Percentiles rank a stretch among this genome's conserved stretches.
Conservation (phyloP, 2,113 vertebrate genomes). For the Sebastes fasciatus region DNA sequence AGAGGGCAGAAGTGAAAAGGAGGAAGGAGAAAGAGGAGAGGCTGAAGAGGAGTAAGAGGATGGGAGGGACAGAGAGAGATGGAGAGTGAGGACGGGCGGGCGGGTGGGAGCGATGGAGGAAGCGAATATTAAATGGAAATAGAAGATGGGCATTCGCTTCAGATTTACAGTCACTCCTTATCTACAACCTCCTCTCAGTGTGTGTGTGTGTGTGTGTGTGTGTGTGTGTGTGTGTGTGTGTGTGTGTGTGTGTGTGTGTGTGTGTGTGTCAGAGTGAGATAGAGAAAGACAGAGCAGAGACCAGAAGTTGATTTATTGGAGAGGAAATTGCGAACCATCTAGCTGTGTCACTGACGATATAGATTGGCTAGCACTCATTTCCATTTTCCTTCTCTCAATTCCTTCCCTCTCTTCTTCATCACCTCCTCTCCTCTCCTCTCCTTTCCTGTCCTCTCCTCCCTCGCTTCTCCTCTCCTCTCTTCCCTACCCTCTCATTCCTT, state of each 20-base stretch:
- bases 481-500: too few species aligned
- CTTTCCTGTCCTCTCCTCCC: too few species aligned
- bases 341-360: constrained; percentile 79
- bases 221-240: constrained; percentile 34
- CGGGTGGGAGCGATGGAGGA: constrained; percentile 41
- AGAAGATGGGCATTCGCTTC: constrained; percentile 69
- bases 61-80: neutral
- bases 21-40: neutral
- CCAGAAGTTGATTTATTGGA: constrained; percentile 80
- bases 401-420: constrained; percentile 38
- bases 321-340: constrained; percentile 84
- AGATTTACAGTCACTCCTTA: constrained; percentile 77
- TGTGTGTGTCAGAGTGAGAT: constrained; percentile 53
- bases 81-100: constrained; percentile 32
- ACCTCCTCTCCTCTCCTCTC: constrained; percentile 22
- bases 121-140: constrained; percentile 71
- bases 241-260: constrained; percentile 44
- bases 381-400: constrained; percentile 72
- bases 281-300: constrained; percentile 73
- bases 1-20: constrained; percentile 7
- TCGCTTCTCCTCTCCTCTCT: too few species aligned
- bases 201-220: constrained; percentile 37
- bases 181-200: constrained; percentile 43
- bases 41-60: constrained; percentile 11
- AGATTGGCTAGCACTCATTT: constrained; percentile 78